Percentiles rank a stretch among this genome's conserved stretches.
These are phyloP conservation scores for Dryobotodes eremita DNA, from an alignment of 2,888 invertebrate species.

Conservation along the genomic window DNA sequence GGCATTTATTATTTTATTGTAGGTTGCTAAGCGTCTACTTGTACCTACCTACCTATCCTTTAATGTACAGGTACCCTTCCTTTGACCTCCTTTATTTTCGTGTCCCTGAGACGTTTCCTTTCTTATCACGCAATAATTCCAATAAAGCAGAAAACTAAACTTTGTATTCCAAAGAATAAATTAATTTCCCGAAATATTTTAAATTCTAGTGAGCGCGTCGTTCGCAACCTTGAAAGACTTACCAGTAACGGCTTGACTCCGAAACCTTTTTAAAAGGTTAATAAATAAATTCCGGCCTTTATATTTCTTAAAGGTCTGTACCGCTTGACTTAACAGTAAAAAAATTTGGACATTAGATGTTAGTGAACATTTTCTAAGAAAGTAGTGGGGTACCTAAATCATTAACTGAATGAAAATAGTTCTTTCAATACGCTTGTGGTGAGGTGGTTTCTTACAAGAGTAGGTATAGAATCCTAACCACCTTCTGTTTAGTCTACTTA, in stretches of 20 bases:
- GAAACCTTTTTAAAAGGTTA: conserved; percentile 61
- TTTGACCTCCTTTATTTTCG: conserved; percentile 15
- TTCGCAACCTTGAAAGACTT: conserved; percentile 52
- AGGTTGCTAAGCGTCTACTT: neutral
- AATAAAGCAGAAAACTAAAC: conserved; percentile 44
- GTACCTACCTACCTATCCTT: neutral
- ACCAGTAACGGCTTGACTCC: conserved; percentile 51
- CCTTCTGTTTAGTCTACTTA: conserved; percentile 25
- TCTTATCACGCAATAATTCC: conserved; percentile 52
- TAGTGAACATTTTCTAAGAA: conserved; percentile 39
- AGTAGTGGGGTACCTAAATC: conserved; percentile 22
- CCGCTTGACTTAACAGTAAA: conserved; percentile 38
- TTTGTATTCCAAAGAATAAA: conserved; percentile 49
- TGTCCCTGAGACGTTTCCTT: conserved; percentile 42
- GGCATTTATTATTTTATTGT: too few relatives aligned
- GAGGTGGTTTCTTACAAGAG: conserved; percentile 5
- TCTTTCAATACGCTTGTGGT: conserved; percentile 20
- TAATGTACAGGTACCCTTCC: conserved; percentile 5
- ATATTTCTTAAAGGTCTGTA: conserved; percentile 53
- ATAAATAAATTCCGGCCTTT: conserved; percentile 61
- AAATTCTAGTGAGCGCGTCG: conserved; percentile 46
- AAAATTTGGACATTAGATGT: conserved; percentile 27
- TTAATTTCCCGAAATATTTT: conserved; percentile 53
- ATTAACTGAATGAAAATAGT: conserved; percentile 31
- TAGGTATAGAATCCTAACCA: neutral